Evolutionary conservation across 2,888 invertebrate genomes (phyloP).

Genomic region (Autographa pulchrina): DNA sequence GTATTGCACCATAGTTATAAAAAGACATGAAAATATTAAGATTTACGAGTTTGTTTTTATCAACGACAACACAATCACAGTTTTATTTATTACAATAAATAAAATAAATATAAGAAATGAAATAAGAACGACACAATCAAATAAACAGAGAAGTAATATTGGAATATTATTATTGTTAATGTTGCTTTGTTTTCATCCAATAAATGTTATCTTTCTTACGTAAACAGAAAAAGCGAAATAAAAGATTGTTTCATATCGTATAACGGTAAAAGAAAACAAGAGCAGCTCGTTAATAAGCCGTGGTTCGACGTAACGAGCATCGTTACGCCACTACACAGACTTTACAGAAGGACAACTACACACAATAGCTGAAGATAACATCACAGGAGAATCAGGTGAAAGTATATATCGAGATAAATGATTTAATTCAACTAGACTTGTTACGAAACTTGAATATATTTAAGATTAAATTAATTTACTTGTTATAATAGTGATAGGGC

Average conservation of each 20-base stretch:
- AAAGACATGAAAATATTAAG: not conserved
- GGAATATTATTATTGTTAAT: not conserved
- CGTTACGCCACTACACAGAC: not conserved
- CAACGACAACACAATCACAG: not conserved
- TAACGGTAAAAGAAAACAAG: conserved; percentile 39
- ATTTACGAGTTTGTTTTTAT: not conserved
- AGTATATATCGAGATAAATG: no score
- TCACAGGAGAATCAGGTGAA: no score
- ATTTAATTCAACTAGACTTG: no score
- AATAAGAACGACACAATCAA: not conserved
- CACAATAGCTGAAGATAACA: not conserved
- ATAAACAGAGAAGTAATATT: not conserved
- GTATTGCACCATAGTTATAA: not conserved
- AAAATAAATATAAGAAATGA: not conserved
- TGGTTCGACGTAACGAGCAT: conserved; percentile 16
- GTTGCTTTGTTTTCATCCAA: not conserved
- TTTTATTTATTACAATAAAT: not conserved
- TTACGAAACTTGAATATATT: no score
- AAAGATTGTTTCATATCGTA: conserved; percentile 25
- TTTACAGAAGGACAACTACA: conserved; percentile 10
- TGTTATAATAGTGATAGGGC: no score
- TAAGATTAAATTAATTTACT: no score
- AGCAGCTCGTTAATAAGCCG: conserved; percentile 40
- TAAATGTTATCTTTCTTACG: conserved; percentile 13
- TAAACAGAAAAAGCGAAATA: conserved; percentile 12